phyloP scores from a whole-genome alignment of 2,888 invertebrate species.

The Cosmopolites sordidus region DNA sequence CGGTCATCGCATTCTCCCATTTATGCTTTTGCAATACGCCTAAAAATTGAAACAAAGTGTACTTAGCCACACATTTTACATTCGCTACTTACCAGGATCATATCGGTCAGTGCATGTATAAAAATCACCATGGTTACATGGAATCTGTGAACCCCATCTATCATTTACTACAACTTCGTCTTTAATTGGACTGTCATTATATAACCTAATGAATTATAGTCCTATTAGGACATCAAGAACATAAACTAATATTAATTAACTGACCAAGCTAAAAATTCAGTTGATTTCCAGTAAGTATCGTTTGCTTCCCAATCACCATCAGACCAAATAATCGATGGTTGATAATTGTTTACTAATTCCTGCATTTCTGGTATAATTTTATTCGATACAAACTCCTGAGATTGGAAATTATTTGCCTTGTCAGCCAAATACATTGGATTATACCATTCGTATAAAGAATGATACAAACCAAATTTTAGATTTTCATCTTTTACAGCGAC shows the following conservation, averaged over 20 bases:
- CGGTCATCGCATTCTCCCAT: constrained; percentile 94
- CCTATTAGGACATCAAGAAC: too few species aligned
- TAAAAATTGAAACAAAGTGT: constrained; percentile 31
- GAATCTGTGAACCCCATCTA: constrained; percentile 79
- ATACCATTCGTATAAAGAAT: constrained; percentile 85
- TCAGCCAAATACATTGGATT: constrained; percentile 76
- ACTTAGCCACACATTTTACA: background rate
- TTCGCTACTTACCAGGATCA: constrained; percentile 60
- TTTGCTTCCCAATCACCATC: constrained; percentile 93
- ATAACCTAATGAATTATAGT: too few species aligned
- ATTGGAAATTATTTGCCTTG: constrained; percentile 59
- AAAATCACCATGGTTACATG: constrained; percentile 86
- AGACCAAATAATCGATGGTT: constrained; percentile 82
- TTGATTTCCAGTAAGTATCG: constrained; percentile 78
- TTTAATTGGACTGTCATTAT: constrained; percentile 86
- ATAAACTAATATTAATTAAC: background rate
- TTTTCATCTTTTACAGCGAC: constrained; percentile 59
- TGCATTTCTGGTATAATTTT: constrained; percentile 77
- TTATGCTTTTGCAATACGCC: constrained; percentile 69
- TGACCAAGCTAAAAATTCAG: constrained; percentile 78
- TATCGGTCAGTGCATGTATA: constrained; percentile 80
- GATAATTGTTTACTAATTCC: constrained; percentile 66
- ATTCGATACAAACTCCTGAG: constrained; percentile 61
- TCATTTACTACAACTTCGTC: constrained; percentile 89
- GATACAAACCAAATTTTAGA: constrained; percentile 78